Evolutionary conservation across 1,140 invertebrate species (phyloP), one percentile per base, ranked within the genome.

Genomic region (Heliconius nattereri): DNA sequence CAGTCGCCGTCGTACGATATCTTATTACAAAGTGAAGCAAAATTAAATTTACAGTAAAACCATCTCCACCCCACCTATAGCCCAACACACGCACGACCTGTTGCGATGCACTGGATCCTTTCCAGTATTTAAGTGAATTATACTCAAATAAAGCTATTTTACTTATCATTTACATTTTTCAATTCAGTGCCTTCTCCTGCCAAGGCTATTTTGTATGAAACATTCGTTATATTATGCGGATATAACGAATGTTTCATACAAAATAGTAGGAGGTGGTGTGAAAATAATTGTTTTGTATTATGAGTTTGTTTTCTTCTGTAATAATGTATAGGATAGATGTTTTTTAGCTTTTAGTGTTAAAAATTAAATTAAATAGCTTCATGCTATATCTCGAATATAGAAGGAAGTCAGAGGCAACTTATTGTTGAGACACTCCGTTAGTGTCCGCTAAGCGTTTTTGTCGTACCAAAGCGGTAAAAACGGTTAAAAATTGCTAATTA

Each of bases 101-200:
- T 92, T 92, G 90, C 88, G 73, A 85, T 74, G 79, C 83, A 88
- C 92, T 94, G 92, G 92, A 92, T 86, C 84, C 89, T 85, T 92
- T 93, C 92, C 92, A 92, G 91, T 92, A 85, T 81, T 86, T 90
- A 92, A 94, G 89, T 93, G 92, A 94, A 90, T 92, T 93, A 92
- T 90, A 90, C 87, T 89, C 88, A 90, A 91, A 92, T 92, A 92
- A 92, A 91, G 85, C 81, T 84, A 83, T 86, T 85, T 85, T 85
- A 87, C 83, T 90, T 92, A 91, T 90, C 90, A 90, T 92, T 91
- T 91, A 91, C 85, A 90, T 91, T 92, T 92, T 92, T 92, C 90
- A 92, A 91, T 92, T 90, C 81, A 70, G 83, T 78, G 79, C 83
- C 73, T 76, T 78, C 84, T 73, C 74, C 79, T 91, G 90, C 90